Percentiles rank a stretch among this genome's conserved stretches.
Conservation (phyloP, 2,797 vertebrate species). For the Enteromius anoplus region DNA sequence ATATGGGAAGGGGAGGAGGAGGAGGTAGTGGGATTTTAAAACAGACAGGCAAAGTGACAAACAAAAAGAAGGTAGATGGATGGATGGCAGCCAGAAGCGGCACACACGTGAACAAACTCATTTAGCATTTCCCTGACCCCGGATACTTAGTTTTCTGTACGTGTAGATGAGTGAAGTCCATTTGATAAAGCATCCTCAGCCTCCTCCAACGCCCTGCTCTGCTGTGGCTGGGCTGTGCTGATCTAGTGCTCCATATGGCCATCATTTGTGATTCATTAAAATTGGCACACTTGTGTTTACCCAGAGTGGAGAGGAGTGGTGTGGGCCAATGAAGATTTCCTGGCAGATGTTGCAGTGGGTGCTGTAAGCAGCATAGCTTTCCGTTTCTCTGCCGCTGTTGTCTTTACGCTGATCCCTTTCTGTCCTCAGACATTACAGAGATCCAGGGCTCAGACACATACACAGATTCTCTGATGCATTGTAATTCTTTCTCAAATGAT, state of each 20-base stretch:
- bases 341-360: constrained; percentile 58
- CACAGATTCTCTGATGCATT: constrained; percentile 5
- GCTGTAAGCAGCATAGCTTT: constrained; percentile 37
- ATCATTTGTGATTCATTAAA: constrained; percentile 65
- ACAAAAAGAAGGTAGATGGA: constrained; percentile 56
- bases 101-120: constrained; percentile 13
- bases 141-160: constrained; percentile 31
- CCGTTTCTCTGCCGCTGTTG: constrained; percentile 35
- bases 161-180: constrained; percentile 45
- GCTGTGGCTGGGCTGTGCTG: constrained; percentile 45
- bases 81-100: constrained; percentile 45
- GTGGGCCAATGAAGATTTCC: constrained; percentile 54
- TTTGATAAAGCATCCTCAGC: constrained; percentile 43
- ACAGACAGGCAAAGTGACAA: constrained; percentile 52
- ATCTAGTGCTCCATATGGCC: constrained; percentile 63
- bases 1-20: constrained; percentile 53
- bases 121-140: constrained; percentile 23
- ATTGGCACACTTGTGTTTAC: constrained; percentile 55
- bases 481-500: constrained; percentile 9
- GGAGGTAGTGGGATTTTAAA: constrained; percentile 33
- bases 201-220: constrained; percentile 24
- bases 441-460: constrained; percentile 63
- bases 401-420: constrained; percentile 43
- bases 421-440: constrained; percentile 68
- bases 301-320: constrained; percentile 50